Base-by-base conservation (phyloP, 2,113 vertebrate genomes). In the human (Homo sapiens) region DNA sequence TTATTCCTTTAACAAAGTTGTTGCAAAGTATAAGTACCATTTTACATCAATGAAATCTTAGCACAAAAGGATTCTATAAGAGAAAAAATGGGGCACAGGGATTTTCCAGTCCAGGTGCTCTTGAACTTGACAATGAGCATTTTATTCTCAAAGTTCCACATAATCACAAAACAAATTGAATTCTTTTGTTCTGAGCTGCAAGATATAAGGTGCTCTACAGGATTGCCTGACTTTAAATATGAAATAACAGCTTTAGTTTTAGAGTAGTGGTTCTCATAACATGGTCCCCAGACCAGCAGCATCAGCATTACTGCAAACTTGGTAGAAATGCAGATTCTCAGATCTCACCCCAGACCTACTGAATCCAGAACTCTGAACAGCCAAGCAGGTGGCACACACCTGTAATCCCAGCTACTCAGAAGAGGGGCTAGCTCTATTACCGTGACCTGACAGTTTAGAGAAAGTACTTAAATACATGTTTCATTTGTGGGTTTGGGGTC, bases 401-500 rank as follows among this genome's bases (percentile, higher is more conserved):
- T 35, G 13, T 68, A 35, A 35, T 68, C 66, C 32, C 32, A 32
- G 66, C 16, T 68, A 68, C 66, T 68, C 32, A 18, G 66, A 32
- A 68, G 32, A 97, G 61, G 93, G 97, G 95, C 97, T 97, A 94
- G 83, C 93, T 87, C 70, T 96, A 55, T 96, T 72, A 79, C 73
- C 55, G 25, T 91, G 64, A 96, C 79, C 48, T 90, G 94, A 52
- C 64, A 86, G 89, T 93, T 91, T 50, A 25, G 59, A 92, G 18
- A 55, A 32, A 88, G 76, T 95, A 38, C 95, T 98, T 95, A 40
- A 94, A 94, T 95, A 94, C 11, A 38, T 78, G 90, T 90, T 97
- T 79, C 89, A 64, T 88, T 98, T 96, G 88, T 93, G 81, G 57
- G 32, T 6, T 89, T 82, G 52, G 57, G 61, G 90, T n/a, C 75